Conservation (phyloP, 2,888 invertebrate genomes). For the Drosophila aldrichi region DNA sequence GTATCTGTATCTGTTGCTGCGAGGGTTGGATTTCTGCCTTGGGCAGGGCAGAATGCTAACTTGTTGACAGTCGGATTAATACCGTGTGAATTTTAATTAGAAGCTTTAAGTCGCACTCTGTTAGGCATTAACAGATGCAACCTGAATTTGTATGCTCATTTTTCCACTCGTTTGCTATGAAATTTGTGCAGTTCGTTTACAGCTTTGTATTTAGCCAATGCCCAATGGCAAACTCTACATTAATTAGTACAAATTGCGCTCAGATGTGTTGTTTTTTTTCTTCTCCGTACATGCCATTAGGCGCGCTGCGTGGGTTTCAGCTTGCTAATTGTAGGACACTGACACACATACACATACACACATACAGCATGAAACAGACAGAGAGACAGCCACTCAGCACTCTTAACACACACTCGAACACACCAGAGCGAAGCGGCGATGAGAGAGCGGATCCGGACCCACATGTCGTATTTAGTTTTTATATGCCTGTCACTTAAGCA, state of each 20-base stretch:
- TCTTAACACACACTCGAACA: slow-evolving; percentile 42
- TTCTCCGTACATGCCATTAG: slow-evolving; percentile 44
- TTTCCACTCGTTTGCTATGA: neutral
- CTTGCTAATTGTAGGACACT: slow-evolving; percentile 54
- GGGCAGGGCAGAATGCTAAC: neutral
- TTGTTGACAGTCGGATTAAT: neutral
- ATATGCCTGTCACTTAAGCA: slow-evolving; percentile 65
- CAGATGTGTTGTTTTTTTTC: slow-evolving; percentile 37
- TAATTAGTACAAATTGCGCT: slow-evolving; percentile 73
- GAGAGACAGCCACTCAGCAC: slow-evolving; percentile 42
- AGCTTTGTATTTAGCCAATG: slow-evolving; percentile 10
- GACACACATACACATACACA: neutral
- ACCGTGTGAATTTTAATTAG: neutral
- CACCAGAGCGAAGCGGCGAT: slow-evolving; percentile 17
- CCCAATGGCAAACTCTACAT: slow-evolving; percentile 82
- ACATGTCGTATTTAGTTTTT: slow-evolving; percentile 68
- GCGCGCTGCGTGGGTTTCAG: slow-evolving; percentile 39
- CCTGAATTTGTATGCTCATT: neutral
- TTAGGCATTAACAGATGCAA: neutral
- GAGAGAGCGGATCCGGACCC: slow-evolving; percentile 28
- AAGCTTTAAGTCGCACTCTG: neutral
- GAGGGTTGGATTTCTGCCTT: neutral
- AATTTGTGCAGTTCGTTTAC: neutral
- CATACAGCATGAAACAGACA: slow-evolving; percentile 7
- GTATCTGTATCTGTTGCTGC: neutral